Evolutionary conservation across 2,888 invertebrate genomes (phyloP).

Genomic region (Andrena trimmerana): DNA sequence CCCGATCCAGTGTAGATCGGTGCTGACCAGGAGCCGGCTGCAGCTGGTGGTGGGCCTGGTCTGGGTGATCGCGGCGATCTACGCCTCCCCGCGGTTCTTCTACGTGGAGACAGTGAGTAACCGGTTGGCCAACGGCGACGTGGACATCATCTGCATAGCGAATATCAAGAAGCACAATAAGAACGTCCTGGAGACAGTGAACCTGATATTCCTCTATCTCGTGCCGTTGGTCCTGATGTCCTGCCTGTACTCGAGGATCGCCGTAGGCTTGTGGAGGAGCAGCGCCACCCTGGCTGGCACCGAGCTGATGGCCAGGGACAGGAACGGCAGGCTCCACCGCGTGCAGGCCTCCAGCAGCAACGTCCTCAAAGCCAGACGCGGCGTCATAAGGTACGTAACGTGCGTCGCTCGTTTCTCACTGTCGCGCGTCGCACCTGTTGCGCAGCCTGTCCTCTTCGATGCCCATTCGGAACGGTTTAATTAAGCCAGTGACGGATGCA

Average conservation of each 20-base stretch:
- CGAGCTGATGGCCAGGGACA: constrained; percentile 69
- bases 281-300: constrained; percentile 73
- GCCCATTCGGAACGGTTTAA: not conserved
- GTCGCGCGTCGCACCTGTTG: not conserved
- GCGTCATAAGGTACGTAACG: constrained; percentile 88
- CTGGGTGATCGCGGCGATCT: constrained; percentile 93
- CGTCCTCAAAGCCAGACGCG: constrained; percentile 92
- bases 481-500: not conserved
- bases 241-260: constrained; percentile 91
- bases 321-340: constrained; percentile 84
- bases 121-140: constrained; percentile 87
- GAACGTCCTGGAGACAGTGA: constrained; percentile 92
- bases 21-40: constrained; percentile 91
- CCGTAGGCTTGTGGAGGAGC: constrained; percentile 93
- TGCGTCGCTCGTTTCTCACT: not conserved
- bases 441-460: not conserved
- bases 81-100: constrained; percentile 93
- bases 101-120: constrained; percentile 92
- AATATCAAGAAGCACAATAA: constrained; percentile 92
- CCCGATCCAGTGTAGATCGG: constrained; percentile 93
- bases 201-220: constrained; percentile 93
- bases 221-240: constrained; percentile 92
- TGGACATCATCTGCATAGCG: constrained; percentile 91
- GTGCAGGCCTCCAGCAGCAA: constrained; percentile 91
- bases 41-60: constrained; percentile 92